Conservation (phyloP, 1,140 invertebrate genomes). For the Anthonomus grandis region DNA sequence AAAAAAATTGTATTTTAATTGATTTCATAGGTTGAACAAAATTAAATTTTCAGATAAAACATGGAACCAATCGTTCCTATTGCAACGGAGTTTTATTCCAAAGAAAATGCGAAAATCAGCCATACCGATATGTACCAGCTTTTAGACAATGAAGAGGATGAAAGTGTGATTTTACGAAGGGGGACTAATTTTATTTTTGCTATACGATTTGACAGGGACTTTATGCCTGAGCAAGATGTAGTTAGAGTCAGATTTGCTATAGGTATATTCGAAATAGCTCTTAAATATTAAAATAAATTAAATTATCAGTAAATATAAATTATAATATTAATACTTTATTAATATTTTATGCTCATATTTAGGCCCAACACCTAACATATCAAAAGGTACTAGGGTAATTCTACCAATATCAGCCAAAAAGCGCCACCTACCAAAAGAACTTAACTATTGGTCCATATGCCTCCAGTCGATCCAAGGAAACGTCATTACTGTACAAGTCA, state of each 20-base stretch:
- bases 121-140: slow-evolving; percentile 65
- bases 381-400: slow-evolving; percentile 62
- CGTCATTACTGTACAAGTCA: slow-evolving; percentile 59
- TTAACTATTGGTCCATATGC: slow-evolving; percentile 60
- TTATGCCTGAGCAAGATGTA: slow-evolving; percentile 49
- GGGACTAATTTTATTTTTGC: slow-evolving; percentile 55
- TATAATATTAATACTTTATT: slow-evolving; percentile 1
- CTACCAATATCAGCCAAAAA: slow-evolving; percentile 54
- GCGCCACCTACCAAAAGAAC: slow-evolving; percentile 52
- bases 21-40: not conserved
- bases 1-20: too few relatives aligned
- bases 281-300: not conserved
- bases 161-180: slow-evolving; percentile 51
- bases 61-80: slow-evolving; percentile 58
- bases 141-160: slow-evolving; percentile 47
- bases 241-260: slow-evolving; percentile 53
- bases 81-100: slow-evolving; percentile 60
- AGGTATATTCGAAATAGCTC: slow-evolving; percentile 43
- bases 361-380: slow-evolving; percentile 63
- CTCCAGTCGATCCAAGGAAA: slow-evolving; percentile 58
- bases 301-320: not conserved
- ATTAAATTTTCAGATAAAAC: slow-evolving; percentile 8
- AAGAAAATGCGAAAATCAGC: slow-evolving; percentile 62
- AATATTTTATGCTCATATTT: slow-evolving; percentile 9
- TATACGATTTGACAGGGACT: slow-evolving; percentile 51